Evolutionary conservation across 2,113 vertebrate species (phyloP).

Genomic region (Sebastes fasciatus): DNA sequence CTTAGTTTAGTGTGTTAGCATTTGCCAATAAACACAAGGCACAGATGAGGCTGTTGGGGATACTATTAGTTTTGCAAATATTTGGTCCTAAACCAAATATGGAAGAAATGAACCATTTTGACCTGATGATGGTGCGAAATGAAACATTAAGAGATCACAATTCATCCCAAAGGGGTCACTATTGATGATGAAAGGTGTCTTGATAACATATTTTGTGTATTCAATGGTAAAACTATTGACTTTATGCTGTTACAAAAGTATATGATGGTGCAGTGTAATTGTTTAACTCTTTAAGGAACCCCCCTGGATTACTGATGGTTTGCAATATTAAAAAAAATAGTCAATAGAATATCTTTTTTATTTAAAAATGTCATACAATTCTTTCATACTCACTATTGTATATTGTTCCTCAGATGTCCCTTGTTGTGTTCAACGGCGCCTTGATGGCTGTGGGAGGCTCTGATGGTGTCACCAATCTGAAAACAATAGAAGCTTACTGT

Average conservation of each 20-base stretch:
- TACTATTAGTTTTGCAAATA: background rate
- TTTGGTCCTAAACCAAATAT: background rate
- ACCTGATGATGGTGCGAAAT: background rate
- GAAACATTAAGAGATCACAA: background rate
- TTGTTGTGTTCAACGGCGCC: constrained; percentile 70
- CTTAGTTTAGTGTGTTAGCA: background rate
- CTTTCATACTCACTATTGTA: background rate
- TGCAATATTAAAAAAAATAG: background rate
- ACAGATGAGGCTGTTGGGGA: background rate
- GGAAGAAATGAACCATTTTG: background rate
- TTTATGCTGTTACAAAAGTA: background rate
- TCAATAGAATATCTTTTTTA: background rate
- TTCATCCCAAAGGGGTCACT: background rate
- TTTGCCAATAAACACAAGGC: background rate
- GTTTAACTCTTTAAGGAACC: background rate
- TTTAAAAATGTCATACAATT: background rate
- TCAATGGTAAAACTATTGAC: background rate
- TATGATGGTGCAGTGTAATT: background rate
- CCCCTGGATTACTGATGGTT: background rate
- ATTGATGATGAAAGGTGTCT: background rate
- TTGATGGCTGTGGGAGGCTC: constrained; percentile 78
- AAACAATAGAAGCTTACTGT: constrained; percentile 77
- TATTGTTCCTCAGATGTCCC: constrained; percentile 66
- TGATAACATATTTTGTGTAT: background rate
- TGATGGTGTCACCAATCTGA: constrained; percentile 75